These are phyloP conservation scores for Platalea minor DNA, from an alignment of 2,797 vertebrate genomes.

Conservation along the genomic window DNA sequence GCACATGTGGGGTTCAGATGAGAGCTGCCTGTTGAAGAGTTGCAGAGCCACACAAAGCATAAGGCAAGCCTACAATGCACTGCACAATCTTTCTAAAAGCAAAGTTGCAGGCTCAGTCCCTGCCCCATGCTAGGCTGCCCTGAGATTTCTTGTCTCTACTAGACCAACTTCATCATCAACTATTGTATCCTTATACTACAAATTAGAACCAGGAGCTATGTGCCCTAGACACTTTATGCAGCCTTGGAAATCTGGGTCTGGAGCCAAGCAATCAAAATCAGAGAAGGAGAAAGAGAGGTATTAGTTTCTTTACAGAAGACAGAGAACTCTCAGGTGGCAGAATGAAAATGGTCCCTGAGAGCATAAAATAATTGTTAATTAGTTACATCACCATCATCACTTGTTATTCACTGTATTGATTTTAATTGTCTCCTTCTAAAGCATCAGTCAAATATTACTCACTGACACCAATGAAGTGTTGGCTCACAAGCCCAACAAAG, in stretches of 20 bases:
- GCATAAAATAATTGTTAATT: constrained; percentile 33
- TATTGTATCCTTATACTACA: not conserved
- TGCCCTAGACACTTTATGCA: not conserved
- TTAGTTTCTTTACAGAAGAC: not conserved
- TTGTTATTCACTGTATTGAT: constrained; percentile 10
- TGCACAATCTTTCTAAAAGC: not conserved
- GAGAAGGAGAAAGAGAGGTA: not conserved
- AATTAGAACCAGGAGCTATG: not conserved
- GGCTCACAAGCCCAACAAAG: not conserved
- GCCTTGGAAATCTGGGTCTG: not conserved
- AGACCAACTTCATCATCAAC: not conserved
- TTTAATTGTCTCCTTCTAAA: constrained; percentile 34
- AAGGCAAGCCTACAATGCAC: not conserved
- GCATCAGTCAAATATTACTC: constrained; percentile 21
- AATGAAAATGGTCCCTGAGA: constrained; percentile 1
- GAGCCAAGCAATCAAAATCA: not conserved
- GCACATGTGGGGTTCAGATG: not conserved
- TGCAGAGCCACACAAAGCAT: not conserved
- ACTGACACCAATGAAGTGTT: not conserved
- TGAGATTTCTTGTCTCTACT: not conserved
- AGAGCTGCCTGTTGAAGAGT: not conserved
- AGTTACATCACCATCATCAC: not conserved
- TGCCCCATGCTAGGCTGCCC: not conserved
- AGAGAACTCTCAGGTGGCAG: not conserved
- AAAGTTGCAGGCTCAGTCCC: not conserved